A percentile compares a stretch with the other conserved stretches of the same genome.
These are phyloP conservation scores for Pangasius mekongensis DNA, from an alignment of 2,797 vertebrate species.

Conservation along the genomic window DNA sequence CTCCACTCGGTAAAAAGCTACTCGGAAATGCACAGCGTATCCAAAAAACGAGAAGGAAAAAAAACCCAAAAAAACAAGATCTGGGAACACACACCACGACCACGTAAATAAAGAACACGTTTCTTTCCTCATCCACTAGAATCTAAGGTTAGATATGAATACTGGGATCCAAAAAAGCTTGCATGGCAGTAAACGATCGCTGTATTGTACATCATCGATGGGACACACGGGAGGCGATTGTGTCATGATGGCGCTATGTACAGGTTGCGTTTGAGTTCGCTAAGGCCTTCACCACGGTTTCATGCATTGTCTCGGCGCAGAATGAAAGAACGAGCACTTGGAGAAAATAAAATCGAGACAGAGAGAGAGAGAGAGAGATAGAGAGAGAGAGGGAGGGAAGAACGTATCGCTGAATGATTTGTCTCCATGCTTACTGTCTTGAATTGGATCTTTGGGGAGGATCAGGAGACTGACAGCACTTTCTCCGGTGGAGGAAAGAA, in stretches of 20 bases:
- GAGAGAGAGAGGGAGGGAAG: not conserved
- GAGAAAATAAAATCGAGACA: not conserved
- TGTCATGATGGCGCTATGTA: conserved; percentile 57
- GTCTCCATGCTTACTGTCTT: conserved; percentile 51
- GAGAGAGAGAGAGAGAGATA: not conserved
- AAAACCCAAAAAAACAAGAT: conserved; percentile 43
- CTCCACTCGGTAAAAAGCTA: conserved; percentile 65
- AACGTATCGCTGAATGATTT: conserved; percentile 25
- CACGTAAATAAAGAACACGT: conserved; percentile 71
- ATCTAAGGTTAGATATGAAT: conserved; percentile 70
- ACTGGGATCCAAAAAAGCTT: conserved; percentile 64
- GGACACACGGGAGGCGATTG: conserved; percentile 20
- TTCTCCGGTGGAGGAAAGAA: not conserved
- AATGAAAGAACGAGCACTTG: conserved; percentile 37
- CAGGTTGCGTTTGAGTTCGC: conserved; percentile 60
- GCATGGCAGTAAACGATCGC: conserved; percentile 64
- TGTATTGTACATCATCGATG: conserved; percentile 60
- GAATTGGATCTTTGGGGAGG: conserved; percentile 43
- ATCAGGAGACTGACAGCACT: conserved; percentile 5
- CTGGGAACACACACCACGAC: conserved; percentile 65
- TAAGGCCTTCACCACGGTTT: conserved; percentile 80
- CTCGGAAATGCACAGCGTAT: conserved; percentile 63
- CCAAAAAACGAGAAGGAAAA: conserved; percentile 30
- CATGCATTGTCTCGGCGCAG: conserved; percentile 81
- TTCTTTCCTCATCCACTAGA: conserved; percentile 65